phyloP scores from a whole-genome alignment of 2,888 invertebrate species.

The Tromatobia lineatoria region DNA sequence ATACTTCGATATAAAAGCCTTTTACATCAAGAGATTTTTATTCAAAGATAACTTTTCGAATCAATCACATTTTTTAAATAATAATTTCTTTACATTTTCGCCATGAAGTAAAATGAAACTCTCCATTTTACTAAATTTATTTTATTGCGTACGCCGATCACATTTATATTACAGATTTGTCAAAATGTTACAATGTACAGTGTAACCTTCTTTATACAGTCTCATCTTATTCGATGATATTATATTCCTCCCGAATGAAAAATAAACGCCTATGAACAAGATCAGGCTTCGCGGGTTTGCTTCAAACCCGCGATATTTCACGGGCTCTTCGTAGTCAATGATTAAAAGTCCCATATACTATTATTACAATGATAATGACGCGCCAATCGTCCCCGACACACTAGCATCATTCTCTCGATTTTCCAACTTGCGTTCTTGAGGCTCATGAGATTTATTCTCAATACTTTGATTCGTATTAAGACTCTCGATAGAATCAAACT shows the following conservation, averaged over 20 bases:
- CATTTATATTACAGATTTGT: slow-evolving; percentile 43
- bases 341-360: neutral
- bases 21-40: too few species aligned
- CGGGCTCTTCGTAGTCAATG: slow-evolving; percentile 7
- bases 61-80: too few species aligned
- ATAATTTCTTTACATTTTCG: too few species aligned
- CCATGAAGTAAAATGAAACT: slow-evolving; percentile 1
- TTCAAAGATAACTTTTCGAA: too few species aligned
- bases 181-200: slow-evolving; percentile 6
- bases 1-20: too few species aligned
- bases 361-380: slow-evolving; percentile 1
- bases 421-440: neutral
- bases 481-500: neutral
- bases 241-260: slow-evolving; percentile 19
- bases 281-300: neutral
- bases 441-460: neutral
- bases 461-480: neutral
- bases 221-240: slow-evolving; percentile 10
- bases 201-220: slow-evolving; percentile 46
- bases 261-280: slow-evolving; percentile 25
- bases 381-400: neutral
- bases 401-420: neutral
- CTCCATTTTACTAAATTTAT: slow-evolving; percentile 29
- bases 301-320: neutral
- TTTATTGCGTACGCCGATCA: slow-evolving; percentile 49